These are phyloP conservation scores for Daktulosphaira vitifoliae DNA, from an alignment of 1,140 invertebrate species.

Conservation along the genomic window DNA sequence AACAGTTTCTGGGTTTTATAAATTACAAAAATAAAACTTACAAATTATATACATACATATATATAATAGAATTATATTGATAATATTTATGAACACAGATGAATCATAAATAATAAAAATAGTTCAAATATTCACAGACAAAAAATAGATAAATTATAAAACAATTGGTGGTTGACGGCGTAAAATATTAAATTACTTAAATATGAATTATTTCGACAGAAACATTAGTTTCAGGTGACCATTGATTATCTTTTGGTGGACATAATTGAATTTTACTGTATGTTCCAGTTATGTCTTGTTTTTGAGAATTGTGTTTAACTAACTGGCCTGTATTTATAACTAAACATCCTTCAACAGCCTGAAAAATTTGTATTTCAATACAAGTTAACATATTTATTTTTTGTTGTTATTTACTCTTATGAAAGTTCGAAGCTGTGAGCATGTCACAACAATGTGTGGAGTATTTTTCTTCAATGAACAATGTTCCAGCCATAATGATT, in stretches of 20 bases:
- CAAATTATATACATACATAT: no score
- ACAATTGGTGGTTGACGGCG: no score
- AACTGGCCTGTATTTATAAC: slow-evolving; percentile 12
- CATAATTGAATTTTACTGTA: slow-evolving; percentile 5
- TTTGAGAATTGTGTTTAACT: slow-evolving; percentile 23
- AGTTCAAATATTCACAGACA: no score
- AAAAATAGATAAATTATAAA: no score
- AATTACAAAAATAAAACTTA: no score
- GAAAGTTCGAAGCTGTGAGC: slow-evolving; percentile 19
- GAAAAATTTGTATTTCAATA: neutral
- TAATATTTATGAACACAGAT: no score
- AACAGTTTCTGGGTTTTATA: no score
- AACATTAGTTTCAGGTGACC: slow-evolving; percentile 16
- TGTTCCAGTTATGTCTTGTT: neutral
- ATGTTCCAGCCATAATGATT: neutral
- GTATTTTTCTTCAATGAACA: neutral
- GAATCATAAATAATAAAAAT: no score
- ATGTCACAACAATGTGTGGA: slow-evolving; percentile 13
- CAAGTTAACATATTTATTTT: no score
- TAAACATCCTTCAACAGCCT: slow-evolving; percentile 5
- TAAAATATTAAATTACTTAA: no score
- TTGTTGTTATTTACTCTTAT: slow-evolving; percentile 3
- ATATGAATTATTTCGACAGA: slow-evolving; percentile 3
- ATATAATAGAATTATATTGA: no score
- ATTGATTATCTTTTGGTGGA: neutral